These are phyloP conservation scores for Epinotia nisella DNA, from an alignment of 2,888 invertebrate species.

Conservation along the genomic window DNA sequence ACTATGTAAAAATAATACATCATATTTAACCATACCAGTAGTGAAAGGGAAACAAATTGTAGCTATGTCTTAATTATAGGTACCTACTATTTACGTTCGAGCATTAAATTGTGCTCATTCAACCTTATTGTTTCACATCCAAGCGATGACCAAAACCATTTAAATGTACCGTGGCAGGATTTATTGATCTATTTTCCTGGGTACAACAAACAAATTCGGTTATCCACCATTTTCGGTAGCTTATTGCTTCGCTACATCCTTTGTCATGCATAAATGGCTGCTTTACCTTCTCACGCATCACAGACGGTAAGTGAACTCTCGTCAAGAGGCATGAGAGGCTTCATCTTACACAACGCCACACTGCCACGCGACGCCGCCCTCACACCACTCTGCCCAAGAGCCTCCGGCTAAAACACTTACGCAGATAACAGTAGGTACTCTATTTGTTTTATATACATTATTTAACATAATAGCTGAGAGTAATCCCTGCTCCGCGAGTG, in stretches of 20 bases:
- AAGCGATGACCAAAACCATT: no score
- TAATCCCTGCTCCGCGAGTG: constrained; percentile 29
- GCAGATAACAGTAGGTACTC: constrained; percentile 6
- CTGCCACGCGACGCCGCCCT: constrained; percentile 23
- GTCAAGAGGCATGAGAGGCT: constrained; percentile 20
- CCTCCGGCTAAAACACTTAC: constrained; percentile 12
- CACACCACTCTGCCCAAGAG: background rate
- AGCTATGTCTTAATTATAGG: no score
- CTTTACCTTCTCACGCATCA: constrained; percentile 12
- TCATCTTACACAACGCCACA: constrained; percentile 26
- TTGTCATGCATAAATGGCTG: background rate
- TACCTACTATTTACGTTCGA: no score
- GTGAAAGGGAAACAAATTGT: no score
- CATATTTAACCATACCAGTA: no score
- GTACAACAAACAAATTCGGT: no score
- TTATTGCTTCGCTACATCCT: background rate
- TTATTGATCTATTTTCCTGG: no score
- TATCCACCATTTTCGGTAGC: background rate
- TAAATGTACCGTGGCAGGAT: no score
- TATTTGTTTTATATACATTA: constrained; percentile 20
- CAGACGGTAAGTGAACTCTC: constrained; percentile 22
- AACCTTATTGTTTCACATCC: no score
- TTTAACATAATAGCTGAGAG: constrained; percentile 23
- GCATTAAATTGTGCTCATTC: no score
- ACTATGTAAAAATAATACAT: no score